Conservation (phyloP, 2,888 invertebrate species). For the Alloscopus bannaensis region DNA sequence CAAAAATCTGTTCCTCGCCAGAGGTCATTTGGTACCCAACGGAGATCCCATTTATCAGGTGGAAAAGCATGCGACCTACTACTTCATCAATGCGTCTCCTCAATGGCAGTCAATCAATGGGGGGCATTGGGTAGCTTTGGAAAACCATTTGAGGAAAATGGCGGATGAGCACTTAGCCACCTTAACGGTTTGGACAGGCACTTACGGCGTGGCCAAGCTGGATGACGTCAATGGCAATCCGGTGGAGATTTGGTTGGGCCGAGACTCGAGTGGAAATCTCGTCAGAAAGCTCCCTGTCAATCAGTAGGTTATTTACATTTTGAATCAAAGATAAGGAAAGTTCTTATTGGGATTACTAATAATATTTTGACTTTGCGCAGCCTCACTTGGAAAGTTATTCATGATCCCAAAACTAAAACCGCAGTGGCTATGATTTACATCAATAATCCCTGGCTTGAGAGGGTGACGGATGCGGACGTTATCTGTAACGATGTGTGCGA, state of each 20-base stretch:
- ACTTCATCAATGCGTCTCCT: conserved; percentile 81
- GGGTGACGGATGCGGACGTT: conserved; percentile 74
- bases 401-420: conserved; percentile 77
- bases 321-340: neutral
- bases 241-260: conserved; percentile 75
- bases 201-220: conserved; percentile 79
- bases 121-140: conserved; percentile 78
- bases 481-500: conserved; percentile 78
- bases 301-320: conserved; percentile 22
- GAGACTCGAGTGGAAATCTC: conserved; percentile 24
- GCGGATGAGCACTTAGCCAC: conserved; percentile 75
- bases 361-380: conserved; percentile 65
- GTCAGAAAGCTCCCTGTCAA: conserved; percentile 45
- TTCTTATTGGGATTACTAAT: neutral
- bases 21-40: conserved; percentile 81
- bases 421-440: conserved; percentile 80
- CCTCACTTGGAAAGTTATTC: conserved; percentile 80
- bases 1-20: conserved; percentile 74
- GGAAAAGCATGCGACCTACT: conserved; percentile 80
- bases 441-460: conserved; percentile 79
- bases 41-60: conserved; percentile 80
- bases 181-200: conserved; percentile 78
- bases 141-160: conserved; percentile 75
- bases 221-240: conserved; percentile 75
- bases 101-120: conserved; percentile 82